A percentile compares a stretch with the other conserved stretches of the same genome.
Evolutionary conservation across 2,888 invertebrate species (phyloP).

Genomic region (Pollenia labialis): DNA sequence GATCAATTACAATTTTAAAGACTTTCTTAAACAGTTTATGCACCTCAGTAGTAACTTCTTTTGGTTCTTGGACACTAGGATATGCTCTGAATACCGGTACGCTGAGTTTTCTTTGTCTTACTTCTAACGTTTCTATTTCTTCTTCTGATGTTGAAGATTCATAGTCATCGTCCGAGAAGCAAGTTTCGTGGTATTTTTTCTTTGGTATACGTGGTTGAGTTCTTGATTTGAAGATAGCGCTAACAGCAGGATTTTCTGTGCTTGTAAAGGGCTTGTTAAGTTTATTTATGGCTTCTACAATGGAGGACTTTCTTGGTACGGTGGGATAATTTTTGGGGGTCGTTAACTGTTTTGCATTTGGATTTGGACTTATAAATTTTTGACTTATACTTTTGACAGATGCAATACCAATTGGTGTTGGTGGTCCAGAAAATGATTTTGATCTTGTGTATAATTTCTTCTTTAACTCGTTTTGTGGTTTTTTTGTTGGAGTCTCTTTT

Average conservation of each 20-base stretch:
- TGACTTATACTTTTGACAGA: constrained; percentile 83
- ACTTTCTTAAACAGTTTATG: background rate
- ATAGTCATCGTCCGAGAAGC: constrained; percentile 87
- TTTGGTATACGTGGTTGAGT: constrained; percentile 83
- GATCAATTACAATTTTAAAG: too few species aligned
- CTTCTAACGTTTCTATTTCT: constrained; percentile 74
- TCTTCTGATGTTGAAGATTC: constrained; percentile 84
- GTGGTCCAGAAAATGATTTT: constrained; percentile 82
- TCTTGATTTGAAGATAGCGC: constrained; percentile 76
- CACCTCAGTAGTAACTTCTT: constrained; percentile 85
- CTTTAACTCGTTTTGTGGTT: constrained; percentile 73
- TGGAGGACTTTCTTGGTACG: constrained; percentile 78
- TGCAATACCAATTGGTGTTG: constrained; percentile 81
- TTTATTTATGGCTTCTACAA: constrained; percentile 82
- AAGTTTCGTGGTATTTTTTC: constrained; percentile 86
- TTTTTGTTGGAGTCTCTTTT: constrained; percentile 77
- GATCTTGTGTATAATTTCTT: constrained; percentile 81
- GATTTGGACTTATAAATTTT: constrained; percentile 80
- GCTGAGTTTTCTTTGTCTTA: constrained; percentile 81
- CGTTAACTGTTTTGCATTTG: constrained; percentile 57
- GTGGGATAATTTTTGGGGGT: constrained; percentile 77
- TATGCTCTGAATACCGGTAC: constrained; percentile 83
- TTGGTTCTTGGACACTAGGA: constrained; percentile 80
- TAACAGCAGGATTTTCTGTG: constrained; percentile 75
- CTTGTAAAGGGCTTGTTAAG: constrained; percentile 75